These are phyloP conservation scores for Noctilio leporinus DNA, from an alignment of 2,113 vertebrate genomes.

Conservation along the genomic window DNA sequence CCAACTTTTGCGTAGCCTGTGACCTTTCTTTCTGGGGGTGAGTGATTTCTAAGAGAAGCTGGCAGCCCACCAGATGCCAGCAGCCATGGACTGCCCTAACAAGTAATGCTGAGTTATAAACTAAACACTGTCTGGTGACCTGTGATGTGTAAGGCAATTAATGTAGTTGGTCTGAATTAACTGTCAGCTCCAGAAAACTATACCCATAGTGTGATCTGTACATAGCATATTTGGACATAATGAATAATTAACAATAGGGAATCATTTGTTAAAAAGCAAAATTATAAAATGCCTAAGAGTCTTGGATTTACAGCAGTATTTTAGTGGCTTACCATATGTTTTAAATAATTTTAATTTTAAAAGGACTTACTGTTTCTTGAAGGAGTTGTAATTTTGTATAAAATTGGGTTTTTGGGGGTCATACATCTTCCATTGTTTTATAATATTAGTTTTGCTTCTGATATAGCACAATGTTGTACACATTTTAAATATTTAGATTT, in stretches of 20 bases:
- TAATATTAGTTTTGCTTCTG: not conserved
- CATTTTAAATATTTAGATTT: slow-evolving; percentile 27
- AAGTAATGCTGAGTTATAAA: slow-evolving; percentile 50
- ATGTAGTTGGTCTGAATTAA: slow-evolving; percentile 63
- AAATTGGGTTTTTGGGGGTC: not conserved
- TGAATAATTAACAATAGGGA: slow-evolving; percentile 18
- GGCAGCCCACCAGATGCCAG: slow-evolving; percentile 45
- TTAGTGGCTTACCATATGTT: not conserved
- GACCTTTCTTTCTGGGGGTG: slow-evolving; percentile 40
- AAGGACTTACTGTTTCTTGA: slow-evolving; percentile 42
- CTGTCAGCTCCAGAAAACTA: slow-evolving; percentile 37
- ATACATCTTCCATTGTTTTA: slow-evolving; percentile 24
- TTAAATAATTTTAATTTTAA: slow-evolving; percentile 46
- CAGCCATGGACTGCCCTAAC: slow-evolving; percentile 52
- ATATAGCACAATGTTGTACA: slow-evolving; percentile 3
- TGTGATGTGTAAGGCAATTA: slow-evolving; percentile 52
- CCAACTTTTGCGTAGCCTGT: slow-evolving; percentile 46
- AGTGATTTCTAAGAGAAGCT: slow-evolving; percentile 57
- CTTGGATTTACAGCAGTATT: not conserved
- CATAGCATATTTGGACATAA: not conserved
- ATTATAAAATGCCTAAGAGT: not conserved
- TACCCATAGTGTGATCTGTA: slow-evolving; percentile 11
- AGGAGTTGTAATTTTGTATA: slow-evolving; percentile 13
- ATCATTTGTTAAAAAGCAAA: slow-evolving; percentile 30
- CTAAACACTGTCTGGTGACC: slow-evolving; percentile 52